A percentile compares a stretch with the other conserved stretches of the same genome.
These are phyloP conservation scores for Miopithecus talapoin DNA, from an alignment of 2,797 vertebrate species.

Conservation along the genomic window DNA sequence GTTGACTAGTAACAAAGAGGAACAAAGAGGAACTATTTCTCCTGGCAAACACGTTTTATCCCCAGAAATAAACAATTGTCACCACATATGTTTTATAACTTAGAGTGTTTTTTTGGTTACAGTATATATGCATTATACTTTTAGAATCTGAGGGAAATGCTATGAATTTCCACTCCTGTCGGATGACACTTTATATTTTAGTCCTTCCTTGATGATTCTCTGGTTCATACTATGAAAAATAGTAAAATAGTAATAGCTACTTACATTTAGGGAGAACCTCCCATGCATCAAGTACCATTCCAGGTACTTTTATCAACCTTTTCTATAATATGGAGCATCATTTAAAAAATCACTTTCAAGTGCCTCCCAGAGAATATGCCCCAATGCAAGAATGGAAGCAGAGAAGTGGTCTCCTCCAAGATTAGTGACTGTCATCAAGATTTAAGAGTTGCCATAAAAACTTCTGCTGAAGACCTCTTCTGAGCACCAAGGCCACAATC, in stretches of 20 bases:
- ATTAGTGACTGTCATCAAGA: not conserved
- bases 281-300: not conserved
- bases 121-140: not conserved
- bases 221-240: not conserved
- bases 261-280: not conserved
- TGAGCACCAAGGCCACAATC: not conserved
- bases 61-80: not conserved
- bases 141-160: not conserved
- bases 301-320: not conserved
- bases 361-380: not conserved
- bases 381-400: not conserved
- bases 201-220: not conserved
- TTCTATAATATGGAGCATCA: not conserved
- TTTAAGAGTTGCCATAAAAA: constrained; percentile 28
- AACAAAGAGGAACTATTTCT: not conserved
- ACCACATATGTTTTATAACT: not conserved
- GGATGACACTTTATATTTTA: not conserved
- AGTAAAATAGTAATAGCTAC: not conserved
- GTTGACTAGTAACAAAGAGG: not conserved
- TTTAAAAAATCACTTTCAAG: not conserved
- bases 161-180: not conserved
- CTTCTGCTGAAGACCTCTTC: not conserved
- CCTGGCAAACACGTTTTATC: not conserved
- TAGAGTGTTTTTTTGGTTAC: not conserved
- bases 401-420: not conserved